phyloP scores from a whole-genome alignment of 2,888 invertebrate species.

The Diarsia rubi region DNA sequence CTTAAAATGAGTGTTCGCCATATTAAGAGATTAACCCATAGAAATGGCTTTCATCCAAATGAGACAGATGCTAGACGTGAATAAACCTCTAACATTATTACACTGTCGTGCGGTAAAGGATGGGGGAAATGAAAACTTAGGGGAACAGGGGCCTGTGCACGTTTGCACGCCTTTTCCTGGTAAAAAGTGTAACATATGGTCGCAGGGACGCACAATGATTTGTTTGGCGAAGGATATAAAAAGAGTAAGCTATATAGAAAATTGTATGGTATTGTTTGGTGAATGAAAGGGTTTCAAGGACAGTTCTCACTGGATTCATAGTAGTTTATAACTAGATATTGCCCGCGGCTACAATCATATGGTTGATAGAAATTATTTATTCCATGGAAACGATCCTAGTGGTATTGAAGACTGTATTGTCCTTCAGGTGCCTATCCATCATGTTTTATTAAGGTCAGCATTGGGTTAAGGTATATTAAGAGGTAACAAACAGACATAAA shows the following conservation, averaged over 20 bases:
- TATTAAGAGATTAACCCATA: slow-evolving; percentile 8
- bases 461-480: no score
- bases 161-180: slow-evolving; percentile 13
- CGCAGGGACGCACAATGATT: slow-evolving; percentile 12
- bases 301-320: neutral
- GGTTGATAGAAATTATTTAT: no score
- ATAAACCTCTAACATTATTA: slow-evolving; percentile 28
- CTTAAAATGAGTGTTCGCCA: neutral
- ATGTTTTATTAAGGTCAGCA: neutral
- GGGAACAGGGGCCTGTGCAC: neutral
- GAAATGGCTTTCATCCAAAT: slow-evolving; percentile 1
- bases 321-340: no score
- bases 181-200: slow-evolving; percentile 32
- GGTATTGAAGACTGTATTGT: neutral
- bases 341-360: no score
- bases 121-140: slow-evolving; percentile 28
- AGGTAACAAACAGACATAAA: no score
- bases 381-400: no score
- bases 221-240: neutral
- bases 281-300: neutral
- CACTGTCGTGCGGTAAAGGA: neutral
- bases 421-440: neutral
- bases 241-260: neutral
- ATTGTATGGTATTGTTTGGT: neutral
- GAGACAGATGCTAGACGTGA: slow-evolving; percentile 2